Conservation (phyloP, 1,140 invertebrate genomes). For the Mizuhopecten yessoensis region DNA sequence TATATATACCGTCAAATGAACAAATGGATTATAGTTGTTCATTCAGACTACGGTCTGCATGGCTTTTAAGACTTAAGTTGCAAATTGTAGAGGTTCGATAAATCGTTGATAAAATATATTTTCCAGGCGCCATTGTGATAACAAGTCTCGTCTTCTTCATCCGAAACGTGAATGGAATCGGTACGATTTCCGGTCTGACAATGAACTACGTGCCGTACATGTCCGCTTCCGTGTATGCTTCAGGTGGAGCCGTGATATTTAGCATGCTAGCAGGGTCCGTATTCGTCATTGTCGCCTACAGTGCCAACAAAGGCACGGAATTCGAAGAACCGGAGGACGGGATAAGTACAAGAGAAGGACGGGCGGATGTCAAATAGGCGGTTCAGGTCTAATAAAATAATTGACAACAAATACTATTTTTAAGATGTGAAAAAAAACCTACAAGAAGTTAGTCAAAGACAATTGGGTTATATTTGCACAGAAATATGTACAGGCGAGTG, state of each 20-base stretch:
- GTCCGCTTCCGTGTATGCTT: background rate
- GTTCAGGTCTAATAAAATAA: background rate
- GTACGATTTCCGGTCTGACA: background rate
- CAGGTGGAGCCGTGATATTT: background rate
- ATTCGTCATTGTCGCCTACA: background rate
- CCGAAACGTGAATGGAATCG: slow-evolving; percentile 6
- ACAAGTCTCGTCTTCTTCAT: slow-evolving; percentile 11
- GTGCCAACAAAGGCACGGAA: background rate
- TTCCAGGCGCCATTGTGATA: background rate
- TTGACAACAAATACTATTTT: background rate
- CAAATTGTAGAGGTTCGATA: too few species aligned
- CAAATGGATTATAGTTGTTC: too few species aligned
- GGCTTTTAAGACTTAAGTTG: too few species aligned
- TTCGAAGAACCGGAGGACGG: background rate
- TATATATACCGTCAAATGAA: too few species aligned
- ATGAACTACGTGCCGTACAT: background rate
- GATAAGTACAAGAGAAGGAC: background rate
- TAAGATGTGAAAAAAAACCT: background rate
- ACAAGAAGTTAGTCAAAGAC: background rate
- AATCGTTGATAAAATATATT: background rate
- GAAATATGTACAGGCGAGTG: too few species aligned
- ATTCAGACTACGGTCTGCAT: too few species aligned
- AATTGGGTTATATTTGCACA: too few species aligned
- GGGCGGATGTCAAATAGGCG: background rate
- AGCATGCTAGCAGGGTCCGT: background rate